Evolutionary conservation across 2,113 vertebrate genomes (phyloP).

Genomic region (Coregonus clupeaformis): DNA sequence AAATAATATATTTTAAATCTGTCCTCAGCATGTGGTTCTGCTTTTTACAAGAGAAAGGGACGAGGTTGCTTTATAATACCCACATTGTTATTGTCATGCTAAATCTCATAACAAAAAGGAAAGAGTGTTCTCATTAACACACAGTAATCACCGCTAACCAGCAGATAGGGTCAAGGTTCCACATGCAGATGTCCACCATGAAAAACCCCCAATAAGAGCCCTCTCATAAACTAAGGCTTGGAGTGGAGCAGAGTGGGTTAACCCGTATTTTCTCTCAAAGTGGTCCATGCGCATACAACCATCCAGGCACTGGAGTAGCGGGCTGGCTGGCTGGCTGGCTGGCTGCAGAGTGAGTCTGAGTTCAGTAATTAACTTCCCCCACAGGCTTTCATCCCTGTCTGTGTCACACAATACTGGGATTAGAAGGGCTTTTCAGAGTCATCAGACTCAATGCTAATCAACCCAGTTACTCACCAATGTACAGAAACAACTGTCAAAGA

Average conservation of each 20-base stretch:
- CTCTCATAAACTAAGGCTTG: conserved; percentile 4
- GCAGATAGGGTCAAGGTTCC: conserved; percentile 14
- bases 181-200: conserved; percentile 12
- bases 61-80: not conserved
- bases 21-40: not conserved
- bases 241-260: not conserved
- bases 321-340: not conserved
- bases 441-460: conserved; percentile 44
- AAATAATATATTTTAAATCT: not conserved
- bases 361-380: conserved; percentile 64
- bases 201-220: conserved; percentile 19
- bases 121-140: conserved; percentile 29
- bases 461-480: conserved; percentile 21
- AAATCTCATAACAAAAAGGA: conserved; percentile 26
- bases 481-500: conserved; percentile 30
- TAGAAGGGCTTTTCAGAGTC: conserved; percentile 43
- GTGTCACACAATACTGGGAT: conserved; percentile 61
- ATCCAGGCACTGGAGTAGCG: not conserved
- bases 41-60: not conserved
- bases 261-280: not conserved
- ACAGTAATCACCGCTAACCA: conserved; percentile 40
- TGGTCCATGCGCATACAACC: not conserved
- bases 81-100: conserved; percentile 39
- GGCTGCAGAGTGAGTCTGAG: conserved; percentile 45
- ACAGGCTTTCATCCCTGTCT: conserved; percentile 43